Evolutionary conservation across 2,888 invertebrate genomes (phyloP).

Genomic region (Chrysolina americana): DNA sequence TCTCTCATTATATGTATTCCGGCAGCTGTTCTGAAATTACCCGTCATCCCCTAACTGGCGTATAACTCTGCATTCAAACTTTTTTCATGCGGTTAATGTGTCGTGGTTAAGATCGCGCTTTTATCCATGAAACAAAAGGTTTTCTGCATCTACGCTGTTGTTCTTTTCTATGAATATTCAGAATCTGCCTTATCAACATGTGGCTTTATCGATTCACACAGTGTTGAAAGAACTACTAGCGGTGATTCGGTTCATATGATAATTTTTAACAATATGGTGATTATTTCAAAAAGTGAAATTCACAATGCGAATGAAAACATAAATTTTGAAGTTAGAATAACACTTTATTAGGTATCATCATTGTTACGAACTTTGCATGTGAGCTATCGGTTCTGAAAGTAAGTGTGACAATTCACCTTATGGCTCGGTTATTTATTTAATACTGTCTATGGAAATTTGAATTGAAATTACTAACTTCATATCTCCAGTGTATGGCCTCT

Average conservation of each 20-base stretch:
- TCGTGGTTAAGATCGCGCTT: slow-evolving; percentile 11
- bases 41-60: slow-evolving; percentile 1
- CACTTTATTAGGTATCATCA: no score
- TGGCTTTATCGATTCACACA: background rate
- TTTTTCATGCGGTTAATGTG: slow-evolving; percentile 20
- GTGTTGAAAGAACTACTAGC: background rate
- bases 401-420: no score
- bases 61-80: background rate
- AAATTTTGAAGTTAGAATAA: no score
- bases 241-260: background rate
- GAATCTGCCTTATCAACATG: background rate
- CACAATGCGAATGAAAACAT: no score
- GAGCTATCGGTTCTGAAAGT: no score
- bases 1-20: background rate
- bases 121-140: background rate
- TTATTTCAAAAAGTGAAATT: no score
- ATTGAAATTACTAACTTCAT: no score
- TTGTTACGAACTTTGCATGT: no score
- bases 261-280: no score
- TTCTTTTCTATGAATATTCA: slow-evolving; percentile 14
- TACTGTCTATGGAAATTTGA: no score
- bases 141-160: background rate
- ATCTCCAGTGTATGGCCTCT: no score
- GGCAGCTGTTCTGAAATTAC: slow-evolving; percentile 5
- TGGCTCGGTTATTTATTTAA: no score